Percentiles rank a stretch among this genome's conserved stretches.
These are phyloP conservation scores for Lampris megalopsis DNA, from an alignment of 2,113 vertebrate genomes.

Conservation along the genomic window DNA sequence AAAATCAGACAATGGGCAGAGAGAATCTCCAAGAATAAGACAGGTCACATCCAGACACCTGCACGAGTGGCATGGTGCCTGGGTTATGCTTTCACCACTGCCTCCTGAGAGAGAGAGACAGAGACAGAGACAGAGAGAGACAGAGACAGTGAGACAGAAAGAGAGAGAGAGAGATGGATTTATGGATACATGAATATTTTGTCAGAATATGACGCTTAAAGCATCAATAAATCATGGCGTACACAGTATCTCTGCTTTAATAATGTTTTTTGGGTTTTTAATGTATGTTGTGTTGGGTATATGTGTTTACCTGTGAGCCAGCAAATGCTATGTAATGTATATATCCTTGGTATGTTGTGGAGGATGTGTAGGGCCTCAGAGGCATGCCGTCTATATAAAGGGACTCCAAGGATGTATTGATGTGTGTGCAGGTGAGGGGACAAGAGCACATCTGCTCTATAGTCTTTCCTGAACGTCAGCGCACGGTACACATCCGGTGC, in stretches of 20 bases:
- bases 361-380: not conserved
- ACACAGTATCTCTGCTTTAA: not conserved
- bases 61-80: too few species aligned
- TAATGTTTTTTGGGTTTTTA: too few species aligned
- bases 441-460: slow-evolving; percentile 26
- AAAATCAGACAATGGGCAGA: not conserved
- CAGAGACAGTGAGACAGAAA: too few species aligned
- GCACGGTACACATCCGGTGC: slow-evolving; percentile 48
- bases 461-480: slow-evolving; percentile 34
- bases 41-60: too few species aligned
- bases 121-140: too few species aligned
- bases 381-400: not conserved
- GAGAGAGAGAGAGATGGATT: too few species aligned
- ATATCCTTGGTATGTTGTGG: slow-evolving; percentile 17
- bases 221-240: slow-evolving; percentile 3
- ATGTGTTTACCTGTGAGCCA: slow-evolving; percentile 18
- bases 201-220: too few species aligned
- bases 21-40: too few species aligned
- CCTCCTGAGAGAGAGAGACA: too few species aligned
- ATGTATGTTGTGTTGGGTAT: slow-evolving; percentile 1
- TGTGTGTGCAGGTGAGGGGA: slow-evolving; percentile 2
- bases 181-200: too few species aligned
- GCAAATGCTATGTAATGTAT: not conserved
- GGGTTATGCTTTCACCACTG: too few species aligned
- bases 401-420: slow-evolving; percentile 9